Evolutionary conservation across 2,113 vertebrate species (phyloP), one percentile per base, ranked within the genome.

Genomic region (Lethenteron reissneri): DNA sequence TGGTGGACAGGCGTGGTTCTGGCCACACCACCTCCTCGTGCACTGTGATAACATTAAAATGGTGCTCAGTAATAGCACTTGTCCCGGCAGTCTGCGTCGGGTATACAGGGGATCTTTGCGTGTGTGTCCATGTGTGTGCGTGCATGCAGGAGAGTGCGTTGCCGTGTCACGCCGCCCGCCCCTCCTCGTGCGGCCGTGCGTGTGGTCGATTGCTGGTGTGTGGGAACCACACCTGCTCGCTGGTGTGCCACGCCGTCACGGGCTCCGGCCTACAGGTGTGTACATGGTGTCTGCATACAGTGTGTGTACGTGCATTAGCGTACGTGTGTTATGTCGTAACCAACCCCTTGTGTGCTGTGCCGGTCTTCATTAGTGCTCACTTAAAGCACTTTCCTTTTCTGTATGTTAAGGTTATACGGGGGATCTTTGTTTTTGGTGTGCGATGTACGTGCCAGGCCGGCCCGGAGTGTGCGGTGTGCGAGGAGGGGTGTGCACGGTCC

Each of bases 221-320:
- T 72, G 79, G 84, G 68, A 90, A 90, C 80, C 88, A 89, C 70
- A 81, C 72, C 1, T 90, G 88, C 75, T 75, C 77, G 76, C 83
- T 78, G 73, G 83, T 85, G 74, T 89, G 88, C 73, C 88, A 89
- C 74, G 73, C 6, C 11, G 79, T 87, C 8, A 76, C 76, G 4
- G 19, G 41, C 41, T 41, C 41, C 41, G 41, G 41, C 41, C 41
- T 41, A 41, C 41, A 41, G 41, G 64, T 58, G 57, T 71, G 21
- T 57, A 71, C 21, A 72, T 56, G 56, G 70, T 15, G 3, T 69
- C 75, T 68, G 75, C 56, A 57, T 70, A 19, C 69, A 68, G 21
- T 57, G 58, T 60, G 72, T 72, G 70, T 69, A 15, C 17, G 14
- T 60, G 10, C 25, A 72, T 72, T 15, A 3, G 56, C 4, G 2